Percentiles rank a stretch among this genome's conserved stretches.
phyloP scores from a whole-genome alignment of 1,140 invertebrate species.

The Drosophila repletoides region DNA sequence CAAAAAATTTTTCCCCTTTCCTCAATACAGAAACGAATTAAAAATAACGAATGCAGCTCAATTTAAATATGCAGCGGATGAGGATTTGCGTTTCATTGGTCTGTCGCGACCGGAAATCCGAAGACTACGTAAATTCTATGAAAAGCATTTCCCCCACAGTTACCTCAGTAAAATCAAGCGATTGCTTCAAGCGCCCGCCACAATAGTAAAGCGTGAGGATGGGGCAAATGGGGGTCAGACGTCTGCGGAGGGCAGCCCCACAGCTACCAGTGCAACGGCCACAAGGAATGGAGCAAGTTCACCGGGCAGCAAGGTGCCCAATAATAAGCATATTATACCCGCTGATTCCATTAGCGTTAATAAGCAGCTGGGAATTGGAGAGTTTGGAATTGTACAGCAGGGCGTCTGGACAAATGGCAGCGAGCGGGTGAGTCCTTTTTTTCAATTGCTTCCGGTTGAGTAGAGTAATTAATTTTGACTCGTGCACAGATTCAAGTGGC shows the following conservation, averaged over 20 bases:
- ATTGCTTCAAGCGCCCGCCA: slow-evolving; percentile 84
- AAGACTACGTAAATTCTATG: slow-evolving; percentile 95
- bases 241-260: slow-evolving; percentile 71
- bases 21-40: slow-evolving; percentile 86
- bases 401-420: slow-evolving; percentile 98
- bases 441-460: slow-evolving; percentile 19
- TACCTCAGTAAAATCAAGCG: slow-evolving; percentile 96
- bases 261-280: slow-evolving; percentile 48
- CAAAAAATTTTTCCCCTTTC: slow-evolving; percentile 1
- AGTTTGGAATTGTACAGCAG: slow-evolving; percentile 99
- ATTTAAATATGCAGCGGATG: slow-evolving; percentile 97
- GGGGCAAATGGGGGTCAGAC: slow-evolving; percentile 63
- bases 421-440: slow-evolving; percentile 87
- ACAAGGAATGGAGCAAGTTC: slow-evolving; percentile 55
- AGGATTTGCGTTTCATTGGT: slow-evolving; percentile 94
- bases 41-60: slow-evolving; percentile 95
- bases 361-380: slow-evolving; percentile 96
- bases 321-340: slow-evolving; percentile 97
- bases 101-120: slow-evolving; percentile 98
- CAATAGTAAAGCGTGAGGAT: slow-evolving; percentile 85
- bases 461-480: slow-evolving; percentile 25
- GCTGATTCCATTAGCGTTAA: slow-evolving; percentile 96
- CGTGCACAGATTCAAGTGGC: slow-evolving; percentile 93
- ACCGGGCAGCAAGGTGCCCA: slow-evolving; percentile 85
- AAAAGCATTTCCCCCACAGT: slow-evolving; percentile 96